Conservation (phyloP, 2,888 invertebrate species). For the Odontothrips loti region DNA sequence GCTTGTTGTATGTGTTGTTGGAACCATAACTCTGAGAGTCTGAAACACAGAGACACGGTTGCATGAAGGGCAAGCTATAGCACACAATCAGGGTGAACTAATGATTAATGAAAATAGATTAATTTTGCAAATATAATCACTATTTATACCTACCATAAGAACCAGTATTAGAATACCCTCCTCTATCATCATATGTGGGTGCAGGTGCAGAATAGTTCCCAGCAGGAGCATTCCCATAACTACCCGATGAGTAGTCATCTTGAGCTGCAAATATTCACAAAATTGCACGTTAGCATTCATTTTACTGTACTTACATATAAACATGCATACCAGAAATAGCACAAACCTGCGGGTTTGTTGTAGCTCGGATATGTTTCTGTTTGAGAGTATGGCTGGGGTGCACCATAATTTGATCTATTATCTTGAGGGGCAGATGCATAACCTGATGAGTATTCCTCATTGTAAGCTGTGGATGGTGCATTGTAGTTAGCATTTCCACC, state of each 20-base stretch:
- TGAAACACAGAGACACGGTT: neutral
- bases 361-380: slow-evolving; percentile 6
- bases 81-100: neutral
- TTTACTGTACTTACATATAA: neutral
- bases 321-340: neutral
- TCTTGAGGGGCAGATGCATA: slow-evolving; percentile 2
- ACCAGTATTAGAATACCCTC: slow-evolving; percentile 18
- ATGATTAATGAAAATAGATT: neutral
- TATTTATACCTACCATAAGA: neutral
- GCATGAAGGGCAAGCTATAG: neutral
- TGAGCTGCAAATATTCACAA: neutral
- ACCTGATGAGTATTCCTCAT: slow-evolving; percentile 1
- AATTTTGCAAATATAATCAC: neutral
- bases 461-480: neutral
- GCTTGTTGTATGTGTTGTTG: slow-evolving; percentile 17
- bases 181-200: slow-evolving; percentile 8
- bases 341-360: neutral
- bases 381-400: neutral
- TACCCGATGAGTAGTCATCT: neutral
- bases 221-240: neutral
- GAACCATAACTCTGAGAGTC: slow-evolving; percentile 6
- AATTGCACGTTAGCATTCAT: neutral
- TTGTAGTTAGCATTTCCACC: neutral
- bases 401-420: neutral
- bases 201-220: slow-evolving; percentile 1